Evolutionary conservation across 2,797 vertebrate genomes (phyloP).

Genomic region (Paratrypauchen microcephalus): DNA sequence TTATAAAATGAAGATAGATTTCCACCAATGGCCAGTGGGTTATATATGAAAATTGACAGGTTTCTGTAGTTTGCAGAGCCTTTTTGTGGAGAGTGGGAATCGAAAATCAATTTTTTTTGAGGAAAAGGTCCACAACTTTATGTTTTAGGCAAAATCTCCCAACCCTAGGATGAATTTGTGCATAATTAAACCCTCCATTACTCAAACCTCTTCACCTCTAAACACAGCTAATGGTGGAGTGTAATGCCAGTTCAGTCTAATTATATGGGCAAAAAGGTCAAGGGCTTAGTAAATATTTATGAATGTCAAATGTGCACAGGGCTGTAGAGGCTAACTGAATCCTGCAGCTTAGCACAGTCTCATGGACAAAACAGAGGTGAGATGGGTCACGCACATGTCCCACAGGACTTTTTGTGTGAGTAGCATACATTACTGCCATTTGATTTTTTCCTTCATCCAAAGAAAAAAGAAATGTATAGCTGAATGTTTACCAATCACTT

Average conservation of each 20-base stretch:
- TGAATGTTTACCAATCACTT: neutral
- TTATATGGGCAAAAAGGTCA: constrained; percentile 8
- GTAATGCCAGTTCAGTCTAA: constrained; percentile 7
- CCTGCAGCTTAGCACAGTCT: constrained; percentile 3
- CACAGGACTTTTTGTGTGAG: neutral
- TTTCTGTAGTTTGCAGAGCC: too few relatives aligned
- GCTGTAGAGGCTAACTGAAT: neutral
- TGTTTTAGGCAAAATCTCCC: too few relatives aligned
- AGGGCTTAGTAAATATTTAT: constrained; percentile 30
- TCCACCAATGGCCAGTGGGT: too few relatives aligned
- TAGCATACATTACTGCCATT: neutral
- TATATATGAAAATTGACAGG: too few relatives aligned
- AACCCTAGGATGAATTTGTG: neutral
- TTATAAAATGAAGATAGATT: too few relatives aligned
- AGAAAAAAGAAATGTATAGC: neutral
- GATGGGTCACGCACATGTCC: neutral
- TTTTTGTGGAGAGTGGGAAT: too few relatives aligned
- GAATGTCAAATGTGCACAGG: constrained; percentile 6
- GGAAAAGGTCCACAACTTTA: too few relatives aligned
- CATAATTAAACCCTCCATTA: neutral
- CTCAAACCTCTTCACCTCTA: neutral
- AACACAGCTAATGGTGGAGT: neutral
- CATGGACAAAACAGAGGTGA: neutral
- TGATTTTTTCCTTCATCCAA: neutral
- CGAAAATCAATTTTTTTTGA: too few relatives aligned